These are phyloP conservation scores for Bicyclus anynana DNA, from an alignment of 1,140 invertebrate species.

Conservation along the genomic window DNA sequence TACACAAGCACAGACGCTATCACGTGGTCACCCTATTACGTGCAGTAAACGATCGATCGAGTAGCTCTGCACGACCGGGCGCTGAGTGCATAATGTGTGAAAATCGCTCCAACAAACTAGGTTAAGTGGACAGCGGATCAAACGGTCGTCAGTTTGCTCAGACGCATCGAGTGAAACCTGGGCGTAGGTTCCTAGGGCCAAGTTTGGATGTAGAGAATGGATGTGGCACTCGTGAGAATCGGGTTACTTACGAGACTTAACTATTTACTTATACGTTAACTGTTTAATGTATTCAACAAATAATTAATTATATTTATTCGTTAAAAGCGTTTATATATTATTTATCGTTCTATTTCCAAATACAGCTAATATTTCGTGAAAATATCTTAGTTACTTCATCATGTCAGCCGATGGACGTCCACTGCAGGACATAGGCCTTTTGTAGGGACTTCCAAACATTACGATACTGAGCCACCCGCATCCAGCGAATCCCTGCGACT, in stretches of 20 bases:
- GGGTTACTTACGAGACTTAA: not conserved
- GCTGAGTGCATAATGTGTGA: constrained; percentile 1
- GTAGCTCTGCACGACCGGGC: not conserved
- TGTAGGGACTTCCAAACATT: no score
- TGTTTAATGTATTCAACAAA: no score
- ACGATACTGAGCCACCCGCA: no score
- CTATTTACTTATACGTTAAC: not conserved
- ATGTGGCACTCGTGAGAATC: not conserved
- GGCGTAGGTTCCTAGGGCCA: not conserved
- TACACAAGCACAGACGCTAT: no score
- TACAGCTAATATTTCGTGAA: no score
- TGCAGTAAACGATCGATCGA: not conserved
- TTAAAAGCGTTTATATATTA: no score
- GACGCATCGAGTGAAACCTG: not conserved
- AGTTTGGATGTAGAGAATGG: constrained; percentile 3
- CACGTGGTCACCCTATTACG: not conserved
- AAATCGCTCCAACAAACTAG: not conserved
- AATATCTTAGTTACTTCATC: no score
- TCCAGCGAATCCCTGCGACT: no score
- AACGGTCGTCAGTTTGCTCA: not conserved
- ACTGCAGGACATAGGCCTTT: no score
- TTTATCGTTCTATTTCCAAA: no score
- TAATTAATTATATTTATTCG: no score
- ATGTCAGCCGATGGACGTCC: no score
- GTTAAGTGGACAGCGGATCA: constrained; percentile 1